Evolutionary conservation across 2,113 vertebrate genomes (phyloP).

Genomic region (Natator depressus): DNA sequence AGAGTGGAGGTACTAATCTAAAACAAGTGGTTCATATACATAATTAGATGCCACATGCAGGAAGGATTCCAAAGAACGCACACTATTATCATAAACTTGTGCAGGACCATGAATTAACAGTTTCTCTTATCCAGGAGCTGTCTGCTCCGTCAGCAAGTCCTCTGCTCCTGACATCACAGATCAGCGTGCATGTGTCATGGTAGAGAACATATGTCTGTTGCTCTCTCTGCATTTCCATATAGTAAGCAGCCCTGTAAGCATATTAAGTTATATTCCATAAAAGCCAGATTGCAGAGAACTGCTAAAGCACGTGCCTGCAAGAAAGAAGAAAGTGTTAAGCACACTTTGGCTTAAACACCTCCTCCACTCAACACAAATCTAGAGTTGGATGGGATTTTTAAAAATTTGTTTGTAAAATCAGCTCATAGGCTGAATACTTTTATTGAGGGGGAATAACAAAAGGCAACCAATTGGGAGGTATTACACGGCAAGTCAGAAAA

Average conservation of each 20-base stretch:
- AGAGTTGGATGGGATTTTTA: no score
- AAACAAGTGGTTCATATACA: neutral
- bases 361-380: fast-evolving
- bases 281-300: neutral
- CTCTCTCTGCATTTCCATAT: fast-evolving
- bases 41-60: no score
- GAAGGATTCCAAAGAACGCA: neutral
- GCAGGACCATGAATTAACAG: neutral
- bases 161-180: neutral
- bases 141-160: neutral
- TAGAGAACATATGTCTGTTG: neutral
- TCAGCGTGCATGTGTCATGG: neutral
- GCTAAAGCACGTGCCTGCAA: neutral
- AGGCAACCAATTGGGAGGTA: neutral
- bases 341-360: fast-evolving
- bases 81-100: fast-evolving
- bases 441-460: neutral
- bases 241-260: neutral
- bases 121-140: fast-evolving
- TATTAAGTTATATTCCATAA: neutral
- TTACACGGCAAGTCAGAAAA: neutral
- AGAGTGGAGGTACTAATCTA: neutral
- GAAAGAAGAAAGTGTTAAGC: neutral
- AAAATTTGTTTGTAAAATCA: neutral
- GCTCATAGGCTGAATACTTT: fast-evolving